Base-by-base conservation (phyloP, 2,888 invertebrate species). In the Alloscopus bannaensis region DNA sequence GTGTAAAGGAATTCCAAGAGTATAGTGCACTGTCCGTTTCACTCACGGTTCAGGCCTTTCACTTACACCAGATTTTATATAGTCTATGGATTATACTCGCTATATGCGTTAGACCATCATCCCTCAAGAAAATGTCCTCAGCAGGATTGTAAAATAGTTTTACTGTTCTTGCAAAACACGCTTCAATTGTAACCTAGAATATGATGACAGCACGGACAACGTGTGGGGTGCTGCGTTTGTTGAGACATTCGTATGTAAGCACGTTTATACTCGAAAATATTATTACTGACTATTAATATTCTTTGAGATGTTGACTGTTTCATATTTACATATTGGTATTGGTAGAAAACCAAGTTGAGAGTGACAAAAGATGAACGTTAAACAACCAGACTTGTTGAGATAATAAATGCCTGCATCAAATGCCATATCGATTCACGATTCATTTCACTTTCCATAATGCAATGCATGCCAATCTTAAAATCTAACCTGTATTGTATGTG, bases 11-110 rank as follows among this genome's bases (percentile, higher is more conserved):
- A 71, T 73, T 42, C 55, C 29, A 45, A 40, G 28, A 59, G 18
- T 64, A 73, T 59, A 66, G 59, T 66, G 75, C 75, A 59, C 45
- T 65, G 64, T 57, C 42, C 59, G 40, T 36, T 66, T 47, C 29
- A 42, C 31, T 18, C 22, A 75, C 73, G 45, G 64, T 45, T 45
- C 64, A 64, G 64, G 64, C 64, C 45, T 16, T 45, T 26, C 6
- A n/a, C 13, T 24, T 24, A 8, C n/a, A n/a, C 24, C 1, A 52
- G 13, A 52, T 52, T 11, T 52, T 52, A 11, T 52, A 52, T 13
- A 18, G 13, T 42, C 42, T 42, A 18, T 42, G 13, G 18, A n/a
- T 3, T 42, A 8, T 42, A 42, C 2, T 42, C 18, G n/a, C 42
- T 18, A 18, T n/a, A 3, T 68, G 31, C 68, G 26, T n/a, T 18